Percentiles rank a stretch among this genome's conserved stretches.
These are phyloP conservation scores for Felis catus DNA, from an alignment of 2,113 vertebrate genomes.

Conservation along the genomic window DNA sequence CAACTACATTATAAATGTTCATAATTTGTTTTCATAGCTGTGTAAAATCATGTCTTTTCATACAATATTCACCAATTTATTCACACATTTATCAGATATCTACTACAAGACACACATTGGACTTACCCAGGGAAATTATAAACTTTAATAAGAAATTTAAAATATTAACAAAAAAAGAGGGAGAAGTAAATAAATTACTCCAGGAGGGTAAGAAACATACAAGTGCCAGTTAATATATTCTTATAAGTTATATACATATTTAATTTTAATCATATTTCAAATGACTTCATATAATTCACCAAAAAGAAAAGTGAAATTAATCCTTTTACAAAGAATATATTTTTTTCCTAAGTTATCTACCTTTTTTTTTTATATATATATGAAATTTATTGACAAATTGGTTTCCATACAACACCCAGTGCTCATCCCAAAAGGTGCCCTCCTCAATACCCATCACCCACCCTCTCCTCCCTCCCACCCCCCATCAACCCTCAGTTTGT, in stretches of 20 bases:
- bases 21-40: neutral
- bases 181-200: neutral
- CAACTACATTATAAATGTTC: neutral
- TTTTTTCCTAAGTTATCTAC: neutral
- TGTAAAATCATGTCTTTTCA: neutral
- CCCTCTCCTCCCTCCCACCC: no score
- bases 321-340: neutral
- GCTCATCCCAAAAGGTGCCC: no score
- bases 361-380: neutral
- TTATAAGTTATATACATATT: neutral
- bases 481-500: no score
- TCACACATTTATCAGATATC: neutral
- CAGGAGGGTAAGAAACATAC: neutral
- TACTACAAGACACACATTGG: neutral
- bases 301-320: neutral
- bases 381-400: no score
- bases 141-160: neutral
- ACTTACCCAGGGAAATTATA: neutral
- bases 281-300: neutral
- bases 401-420: no score
- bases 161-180: constrained; percentile 1
- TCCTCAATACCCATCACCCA: no score
- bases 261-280: neutral
- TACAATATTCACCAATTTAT: neutral
- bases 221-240: neutral